These are phyloP conservation scores for Ferdinandea cuprea DNA, from an alignment of 2,888 invertebrate species.

Conservation along the genomic window DNA sequence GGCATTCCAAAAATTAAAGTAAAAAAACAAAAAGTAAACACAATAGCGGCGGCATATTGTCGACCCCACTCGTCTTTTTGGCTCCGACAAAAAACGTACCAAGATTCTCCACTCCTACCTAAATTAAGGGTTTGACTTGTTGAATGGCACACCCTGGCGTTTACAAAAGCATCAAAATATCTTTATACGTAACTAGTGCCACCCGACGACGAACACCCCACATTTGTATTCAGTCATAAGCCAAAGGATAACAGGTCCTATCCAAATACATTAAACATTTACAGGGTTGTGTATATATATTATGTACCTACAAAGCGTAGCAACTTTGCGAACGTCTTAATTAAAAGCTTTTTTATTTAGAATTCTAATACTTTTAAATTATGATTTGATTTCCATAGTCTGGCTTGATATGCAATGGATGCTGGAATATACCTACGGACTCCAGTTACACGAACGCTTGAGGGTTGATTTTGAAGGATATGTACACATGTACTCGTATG, in stretches of 20 bases:
- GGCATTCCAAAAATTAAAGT: neutral
- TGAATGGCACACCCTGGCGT: slow-evolving; percentile 2
- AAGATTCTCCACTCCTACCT: too few relatives aligned
- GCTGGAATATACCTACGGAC: too few relatives aligned
- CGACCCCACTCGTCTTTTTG: neutral
- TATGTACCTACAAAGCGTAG: too few relatives aligned
- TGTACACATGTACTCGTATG: too few relatives aligned
- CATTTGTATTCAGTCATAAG: neutral
- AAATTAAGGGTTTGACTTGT: slow-evolving; percentile 14
- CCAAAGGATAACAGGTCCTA: slow-evolving; percentile 25
- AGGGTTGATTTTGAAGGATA: too few relatives aligned
- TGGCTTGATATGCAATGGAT: neutral
- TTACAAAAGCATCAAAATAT: neutral
- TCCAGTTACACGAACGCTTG: too few relatives aligned
- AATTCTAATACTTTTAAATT: neutral
- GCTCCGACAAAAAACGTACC: neutral
- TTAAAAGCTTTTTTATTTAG: slow-evolving; percentile 1
- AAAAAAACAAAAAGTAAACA: neutral
- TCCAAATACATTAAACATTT: slow-evolving; percentile 25
- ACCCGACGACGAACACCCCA: neutral
- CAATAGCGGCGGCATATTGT: neutral
- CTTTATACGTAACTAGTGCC: neutral
- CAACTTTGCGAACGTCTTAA: slow-evolving; percentile 23
- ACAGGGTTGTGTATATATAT: neutral
- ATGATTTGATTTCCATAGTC: neutral